A percentile compares a stretch with the other conserved stretches of the same genome.
These are phyloP conservation scores for Acanthornis magna DNA, from an alignment of 2,797 vertebrate species.

Conservation along the genomic window DNA sequence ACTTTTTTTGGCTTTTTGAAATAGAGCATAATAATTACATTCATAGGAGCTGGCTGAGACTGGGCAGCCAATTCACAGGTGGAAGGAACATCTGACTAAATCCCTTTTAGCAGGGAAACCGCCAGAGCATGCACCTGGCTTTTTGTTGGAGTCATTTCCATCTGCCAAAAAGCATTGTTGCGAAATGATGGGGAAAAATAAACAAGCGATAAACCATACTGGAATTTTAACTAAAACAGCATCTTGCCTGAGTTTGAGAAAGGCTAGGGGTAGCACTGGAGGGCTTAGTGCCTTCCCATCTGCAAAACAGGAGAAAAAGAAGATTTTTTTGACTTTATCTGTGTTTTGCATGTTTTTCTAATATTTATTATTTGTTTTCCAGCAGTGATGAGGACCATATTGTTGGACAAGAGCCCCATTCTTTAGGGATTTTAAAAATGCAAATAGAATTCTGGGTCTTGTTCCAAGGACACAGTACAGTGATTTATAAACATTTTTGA, in stretches of 20 bases:
- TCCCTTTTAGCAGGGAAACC: not conserved
- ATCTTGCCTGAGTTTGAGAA: not conserved
- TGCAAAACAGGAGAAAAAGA: not conserved
- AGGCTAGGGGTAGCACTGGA: not conserved
- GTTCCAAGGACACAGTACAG: not conserved
- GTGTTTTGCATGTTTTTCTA: not conserved
- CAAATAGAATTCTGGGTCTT: not conserved
- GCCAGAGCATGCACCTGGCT: conserved; percentile 62
- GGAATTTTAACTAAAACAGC: not conserved
- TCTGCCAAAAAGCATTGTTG: conserved; percentile 58
- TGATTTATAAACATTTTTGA: not conserved
- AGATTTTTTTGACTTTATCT: not conserved
- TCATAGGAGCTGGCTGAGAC: conserved; percentile 21
- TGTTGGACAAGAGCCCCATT: not conserved
- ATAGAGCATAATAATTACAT: conserved; percentile 63
- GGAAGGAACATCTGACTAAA: conserved; percentile 67
- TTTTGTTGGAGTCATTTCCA: conserved; percentile 23
- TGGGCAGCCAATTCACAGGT: conserved; percentile 56
- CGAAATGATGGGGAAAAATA: conserved; percentile 7
- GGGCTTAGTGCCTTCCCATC: not conserved
- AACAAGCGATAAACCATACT: not conserved
- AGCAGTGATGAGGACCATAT: not conserved
- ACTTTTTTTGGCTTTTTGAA: conserved; percentile 35
- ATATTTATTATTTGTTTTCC: not conserved
- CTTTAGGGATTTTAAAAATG: not conserved